Evolutionary conservation across 1,140 invertebrate genomes (phyloP), one percentile per base, ranked within the genome.

Genomic region (Drosophila sturtevanti): DNA sequence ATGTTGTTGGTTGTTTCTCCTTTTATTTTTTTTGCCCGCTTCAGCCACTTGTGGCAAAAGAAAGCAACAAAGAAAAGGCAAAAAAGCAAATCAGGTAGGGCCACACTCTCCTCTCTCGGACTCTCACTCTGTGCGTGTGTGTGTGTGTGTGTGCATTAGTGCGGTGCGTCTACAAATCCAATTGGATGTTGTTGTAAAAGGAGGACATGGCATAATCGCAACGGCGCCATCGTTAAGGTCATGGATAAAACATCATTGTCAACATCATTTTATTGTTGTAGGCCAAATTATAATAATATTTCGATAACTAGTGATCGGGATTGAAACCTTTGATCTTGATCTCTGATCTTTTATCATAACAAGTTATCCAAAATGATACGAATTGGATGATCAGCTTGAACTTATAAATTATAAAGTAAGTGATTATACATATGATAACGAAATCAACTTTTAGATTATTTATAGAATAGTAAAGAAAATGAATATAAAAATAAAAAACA

Each of bases 211-310:
- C 41, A 14, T 44, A 44, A 44, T 44, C 34, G 51, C 63, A 22
- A 37, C 11, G 21, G 14, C 63, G 59, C 48, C 41, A 48, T 34
- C 59, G 67, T 68, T 79, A 76, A 79, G 77, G 77, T 79, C 77
- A 79, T 79, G 77, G 77, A 31, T 31, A 31, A 76, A 76, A 79
- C 77, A 75, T 68, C 22, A 76, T 79, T 16, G 27, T 54, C 24
- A 75, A 56, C 68, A 72, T 34, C 52, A 66, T 66, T 56, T 71
- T 12, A 38, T 61, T 12, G 59, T 61, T 62, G 68, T 70, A 64
- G 62, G 16, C 14, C 37, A 12, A 56, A 18, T 12, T 22, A 58
- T 16, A 68, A 34, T 34, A 35, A 56, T 9, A 51, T 51, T 48
- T 1, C 1, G 41, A 44, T 48, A 21, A 48, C 21, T 9, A 48